A percentile compares a stretch with the other conserved stretches of the same genome.
Evolutionary conservation across 2,113 vertebrate species (phyloP).

Genomic region (Shinisaurus crocodilurus): DNA sequence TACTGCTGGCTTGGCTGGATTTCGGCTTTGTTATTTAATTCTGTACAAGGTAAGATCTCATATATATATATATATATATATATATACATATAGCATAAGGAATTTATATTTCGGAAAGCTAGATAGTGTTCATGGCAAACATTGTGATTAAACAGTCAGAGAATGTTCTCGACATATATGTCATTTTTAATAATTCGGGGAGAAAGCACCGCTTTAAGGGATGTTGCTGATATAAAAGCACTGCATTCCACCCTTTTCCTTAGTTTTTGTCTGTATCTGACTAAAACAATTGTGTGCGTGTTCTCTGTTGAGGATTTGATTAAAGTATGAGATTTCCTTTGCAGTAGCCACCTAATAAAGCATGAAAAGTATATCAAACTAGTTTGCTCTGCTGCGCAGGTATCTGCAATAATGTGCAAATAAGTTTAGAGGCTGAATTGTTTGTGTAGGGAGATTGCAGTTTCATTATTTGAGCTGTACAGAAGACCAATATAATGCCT

Average conservation of each 20-base stretch:
- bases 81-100: not conserved
- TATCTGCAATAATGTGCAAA: slow-evolving; percentile 4
- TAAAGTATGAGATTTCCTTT: slow-evolving; percentile 32
- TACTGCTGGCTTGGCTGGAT: not conserved
- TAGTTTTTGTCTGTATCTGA: slow-evolving; percentile 38
- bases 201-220: not conserved
- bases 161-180: slow-evolving; percentile 49
- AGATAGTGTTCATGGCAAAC: not conserved
- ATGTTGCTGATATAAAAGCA: slow-evolving; percentile 18
- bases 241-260: slow-evolving; percentile 21
- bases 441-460: not conserved
- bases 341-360: not conserved
- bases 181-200: slow-evolving; percentile 42
- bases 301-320: slow-evolving; percentile 19
- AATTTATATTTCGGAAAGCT: not conserved
- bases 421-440: not conserved
- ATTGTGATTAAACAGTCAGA: not conserved
- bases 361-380: not conserved
- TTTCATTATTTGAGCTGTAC: not conserved
- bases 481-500: not conserved
- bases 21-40: not conserved
- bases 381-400: not conserved
- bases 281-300: slow-evolving; percentile 30
- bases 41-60: slow-evolving; percentile 65
- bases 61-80: no score